These are phyloP conservation scores for Tinea pellionella DNA, from an alignment of 2,888 invertebrate species.

Conservation along the genomic window DNA sequence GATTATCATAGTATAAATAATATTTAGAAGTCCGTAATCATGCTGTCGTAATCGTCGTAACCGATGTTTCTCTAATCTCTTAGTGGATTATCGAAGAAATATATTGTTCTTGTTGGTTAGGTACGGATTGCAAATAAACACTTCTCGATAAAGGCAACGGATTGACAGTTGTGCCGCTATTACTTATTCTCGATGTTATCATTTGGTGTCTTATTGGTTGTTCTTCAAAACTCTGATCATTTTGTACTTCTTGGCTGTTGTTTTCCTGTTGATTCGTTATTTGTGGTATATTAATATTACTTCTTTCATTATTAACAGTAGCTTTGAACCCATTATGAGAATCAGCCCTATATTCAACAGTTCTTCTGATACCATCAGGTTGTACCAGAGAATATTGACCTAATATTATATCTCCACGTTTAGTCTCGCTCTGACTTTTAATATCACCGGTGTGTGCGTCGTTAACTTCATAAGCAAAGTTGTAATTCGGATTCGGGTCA, in stretches of 20 bases:
- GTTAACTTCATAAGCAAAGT: constrained; percentile 67
- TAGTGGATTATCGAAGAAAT: constrained; percentile 13
- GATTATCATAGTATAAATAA: background rate
- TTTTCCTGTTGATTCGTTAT: background rate
- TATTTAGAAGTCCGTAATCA: constrained; percentile 4
- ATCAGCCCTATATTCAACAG: constrained; percentile 67
- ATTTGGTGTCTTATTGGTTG: background rate
- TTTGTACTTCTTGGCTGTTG: background rate
- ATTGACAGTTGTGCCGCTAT: background rate
- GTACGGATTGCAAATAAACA: constrained; percentile 11
- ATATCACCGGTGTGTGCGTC: constrained; percentile 64
- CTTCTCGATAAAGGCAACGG: constrained; percentile 6
- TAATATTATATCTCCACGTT: constrained; percentile 59
- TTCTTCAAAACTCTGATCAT: background rate
- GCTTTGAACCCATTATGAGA: constrained; percentile 65
- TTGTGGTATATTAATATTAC: background rate
- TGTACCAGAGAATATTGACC: constrained; percentile 67
- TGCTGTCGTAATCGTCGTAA: background rate
- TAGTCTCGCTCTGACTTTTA: constrained; percentile 63
- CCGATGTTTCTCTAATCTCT: background rate
- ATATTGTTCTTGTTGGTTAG: constrained; percentile 8
- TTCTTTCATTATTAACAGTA: constrained; percentile 50
- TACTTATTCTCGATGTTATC: background rate
- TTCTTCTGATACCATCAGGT: constrained; percentile 65
- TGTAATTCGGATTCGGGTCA: constrained; percentile 46